These are phyloP conservation scores for Psittacara wagleri DNA, from an alignment of 2,113 vertebrate species.

Conservation along the genomic window DNA sequence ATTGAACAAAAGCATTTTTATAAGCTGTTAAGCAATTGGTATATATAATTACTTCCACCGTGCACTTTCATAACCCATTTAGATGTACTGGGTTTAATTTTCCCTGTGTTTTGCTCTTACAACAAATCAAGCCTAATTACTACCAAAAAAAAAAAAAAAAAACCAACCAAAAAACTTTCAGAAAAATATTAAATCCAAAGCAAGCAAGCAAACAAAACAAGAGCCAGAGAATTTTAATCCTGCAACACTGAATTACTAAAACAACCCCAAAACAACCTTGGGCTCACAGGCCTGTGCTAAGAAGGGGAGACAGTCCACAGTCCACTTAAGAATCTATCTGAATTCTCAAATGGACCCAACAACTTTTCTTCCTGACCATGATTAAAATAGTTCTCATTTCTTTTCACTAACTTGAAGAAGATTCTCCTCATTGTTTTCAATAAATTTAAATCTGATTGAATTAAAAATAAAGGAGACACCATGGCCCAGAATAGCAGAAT, in stretches of 20 bases:
- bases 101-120: not conserved
- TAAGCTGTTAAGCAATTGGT: not conserved
- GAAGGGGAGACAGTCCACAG: not conserved
- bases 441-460: not conserved
- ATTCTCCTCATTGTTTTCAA: not conserved
- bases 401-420: not conserved
- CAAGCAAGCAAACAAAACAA: not conserved
- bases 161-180: not conserved
- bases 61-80: not conserved
- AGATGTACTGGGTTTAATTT: not conserved
- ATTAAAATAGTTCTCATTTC: not conserved
- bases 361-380: not conserved
- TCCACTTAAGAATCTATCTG: not conserved
- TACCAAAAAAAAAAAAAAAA: not conserved
- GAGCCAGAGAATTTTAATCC: not conserved
- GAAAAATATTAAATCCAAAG: not conserved
- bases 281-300: not conserved
- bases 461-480: not conserved
- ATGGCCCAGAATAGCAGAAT: not conserved
- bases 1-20: not conserved
- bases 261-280: not conserved
- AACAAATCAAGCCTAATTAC: not conserved
- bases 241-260: not conserved
- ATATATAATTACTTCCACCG: not conserved
- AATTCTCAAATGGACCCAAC: not conserved